Evolutionary conservation across 1,140 invertebrate genomes (phyloP), one percentile per base, ranked within the genome.

Genomic region (Pararge aegeria): DNA sequence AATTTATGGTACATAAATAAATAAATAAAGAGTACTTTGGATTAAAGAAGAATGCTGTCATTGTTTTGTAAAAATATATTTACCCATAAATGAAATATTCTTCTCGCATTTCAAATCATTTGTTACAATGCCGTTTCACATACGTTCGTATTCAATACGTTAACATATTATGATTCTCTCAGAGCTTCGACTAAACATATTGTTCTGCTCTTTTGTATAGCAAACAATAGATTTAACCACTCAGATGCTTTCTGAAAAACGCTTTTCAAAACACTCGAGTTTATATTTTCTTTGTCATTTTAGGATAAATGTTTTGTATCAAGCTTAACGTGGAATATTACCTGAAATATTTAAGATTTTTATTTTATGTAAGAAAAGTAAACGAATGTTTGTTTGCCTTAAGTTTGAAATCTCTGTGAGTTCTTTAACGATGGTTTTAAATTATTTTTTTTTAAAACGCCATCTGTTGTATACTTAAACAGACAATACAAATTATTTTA

Each of bases 81-180:
- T 42, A 18, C 38, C 16, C 18, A 18, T 6, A 34, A 18, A 18
- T 42, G 38, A 18, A 42, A 42, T 42, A 42, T 42, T 42, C 6
- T 42, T 42, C 38, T 42, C 38, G 18, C 38, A 42, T 42, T 42
- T 42, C 38, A 42, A 42, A 42, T 42, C n/a, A 42, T 42, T 42
- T 42, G 13, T 42, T 42, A 42, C 38, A 42, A n/a, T 42, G 16
- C 15, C 38, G 16, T 15, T 42, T 42, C 16, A 18, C 16, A 10
- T 42, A 42, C 38, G 38, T 18, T 42, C 38, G 2, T 42, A 42
- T 42, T 42, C 38, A 42, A 42, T 42, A 42, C 38, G 1, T 18
- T 42, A 42, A 42, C n/a, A 42, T 42, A 42, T 42, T 42, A 42
- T 42, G 15, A 42, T 42, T 10, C 38, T 16, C 13, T 42, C 9